A percentile compares a stretch with the other conserved stretches of the same genome.
phyloP scores from a whole-genome alignment of 2,888 invertebrate species.

The Drosophila antonietae region DNA sequence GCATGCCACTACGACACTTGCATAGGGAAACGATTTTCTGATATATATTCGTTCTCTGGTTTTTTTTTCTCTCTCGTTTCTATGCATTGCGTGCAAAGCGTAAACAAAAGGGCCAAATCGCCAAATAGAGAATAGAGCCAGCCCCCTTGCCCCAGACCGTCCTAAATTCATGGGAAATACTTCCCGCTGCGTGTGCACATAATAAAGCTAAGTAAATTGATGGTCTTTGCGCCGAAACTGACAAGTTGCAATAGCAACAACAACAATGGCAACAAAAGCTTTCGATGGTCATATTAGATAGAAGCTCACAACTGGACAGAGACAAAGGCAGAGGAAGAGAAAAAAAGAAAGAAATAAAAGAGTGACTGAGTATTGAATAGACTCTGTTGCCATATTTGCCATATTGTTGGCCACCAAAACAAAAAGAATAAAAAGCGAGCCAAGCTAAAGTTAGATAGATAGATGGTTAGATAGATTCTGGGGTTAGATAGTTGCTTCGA shows the following conservation, averaged over 20 bases:
- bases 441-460: conserved; percentile 43
- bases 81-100: conserved; percentile 77
- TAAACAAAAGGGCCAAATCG: conserved; percentile 65
- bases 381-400: conserved; percentile 40
- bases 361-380: conserved; percentile 18
- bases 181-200: conserved; percentile 75
- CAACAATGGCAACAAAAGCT: conserved; percentile 39
- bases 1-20: conserved; percentile 53
- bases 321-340: background rate
- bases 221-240: conserved; percentile 79
- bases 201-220: conserved; percentile 81
- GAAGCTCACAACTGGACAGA: conserved; percentile 33
- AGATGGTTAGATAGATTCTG: conserved; percentile 47
- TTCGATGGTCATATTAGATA: conserved; percentile 72
- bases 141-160: background rate
- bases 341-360: background rate
- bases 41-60: conserved; percentile 9
- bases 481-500: conserved; percentile 37
- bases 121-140: conserved; percentile 40
- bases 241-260: conserved; percentile 70
- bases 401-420: conserved; percentile 39
- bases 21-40: conserved; percentile 55
- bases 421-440: conserved; percentile 11
- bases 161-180: conserved; percentile 15
- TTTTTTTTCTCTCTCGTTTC: conserved; percentile 23